phyloP scores from a whole-genome alignment of 2,113 vertebrate genomes.

The Bubalus kerabau region DNA sequence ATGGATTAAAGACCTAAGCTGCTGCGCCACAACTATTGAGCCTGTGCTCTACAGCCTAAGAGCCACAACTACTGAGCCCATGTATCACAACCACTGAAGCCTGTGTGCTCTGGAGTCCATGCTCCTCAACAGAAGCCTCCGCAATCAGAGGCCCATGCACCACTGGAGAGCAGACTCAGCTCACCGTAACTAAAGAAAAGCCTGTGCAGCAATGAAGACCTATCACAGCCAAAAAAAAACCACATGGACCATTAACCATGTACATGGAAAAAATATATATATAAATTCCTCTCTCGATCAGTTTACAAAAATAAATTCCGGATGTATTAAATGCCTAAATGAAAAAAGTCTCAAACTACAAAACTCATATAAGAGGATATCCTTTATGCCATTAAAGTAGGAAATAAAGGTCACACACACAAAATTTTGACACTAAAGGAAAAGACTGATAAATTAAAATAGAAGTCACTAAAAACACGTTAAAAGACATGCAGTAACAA shows the following conservation, averaged over 20 bases:
- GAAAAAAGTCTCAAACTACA: constrained; percentile 4
- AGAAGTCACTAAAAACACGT: neutral
- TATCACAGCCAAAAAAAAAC: neutral
- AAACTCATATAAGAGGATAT: neutral
- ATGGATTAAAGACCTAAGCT: neutral
- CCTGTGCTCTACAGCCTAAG: neutral
- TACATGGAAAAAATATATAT: neutral
- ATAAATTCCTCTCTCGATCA: constrained; percentile 11
- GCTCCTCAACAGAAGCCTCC: neutral
- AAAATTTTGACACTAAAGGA: neutral
- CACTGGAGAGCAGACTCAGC: neutral
- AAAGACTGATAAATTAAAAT: neutral
- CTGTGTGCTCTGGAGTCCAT: neutral
- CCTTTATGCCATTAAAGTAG: neutral
- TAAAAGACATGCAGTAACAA: neutral
- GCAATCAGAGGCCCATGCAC: neutral
- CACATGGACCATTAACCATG: neutral
- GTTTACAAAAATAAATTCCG: constrained; percentile 39
- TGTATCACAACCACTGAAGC: neutral
- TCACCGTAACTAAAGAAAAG: neutral
- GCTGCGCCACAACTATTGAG: neutral
- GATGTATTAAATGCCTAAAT: constrained; percentile 7
- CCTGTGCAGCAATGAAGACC: neutral
- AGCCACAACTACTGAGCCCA: neutral
- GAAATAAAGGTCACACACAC: neutral